Evolutionary conservation across 2,113 vertebrate species (phyloP).

Genomic region (Chiloscyllium plagiosum): DNA sequence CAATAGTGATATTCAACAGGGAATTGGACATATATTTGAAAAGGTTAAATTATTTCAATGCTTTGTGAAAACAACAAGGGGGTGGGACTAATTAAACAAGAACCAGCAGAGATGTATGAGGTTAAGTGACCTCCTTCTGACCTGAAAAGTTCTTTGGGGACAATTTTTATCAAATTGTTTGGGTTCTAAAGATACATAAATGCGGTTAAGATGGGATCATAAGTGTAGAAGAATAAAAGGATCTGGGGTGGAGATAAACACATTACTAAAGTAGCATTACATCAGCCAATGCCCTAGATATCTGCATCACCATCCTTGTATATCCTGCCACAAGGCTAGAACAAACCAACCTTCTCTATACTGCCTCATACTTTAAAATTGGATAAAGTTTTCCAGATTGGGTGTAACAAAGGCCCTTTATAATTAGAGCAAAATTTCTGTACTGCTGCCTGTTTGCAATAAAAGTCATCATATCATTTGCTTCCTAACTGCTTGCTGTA

Average conservation of each 20-base stretch:
- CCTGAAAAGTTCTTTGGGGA: not conserved
- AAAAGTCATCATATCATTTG: no score
- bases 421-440: not conserved
- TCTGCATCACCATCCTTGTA: not conserved
- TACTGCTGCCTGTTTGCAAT: no score
- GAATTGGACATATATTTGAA: not conserved
- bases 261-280: not conserved
- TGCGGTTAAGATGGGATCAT: not conserved
- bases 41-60: no score
- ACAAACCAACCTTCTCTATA: not conserved
- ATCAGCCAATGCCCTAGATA: not conserved
- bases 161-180: not conserved
- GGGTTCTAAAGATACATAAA: no score
- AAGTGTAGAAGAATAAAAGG: not conserved
- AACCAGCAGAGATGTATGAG: not conserved
- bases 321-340: not conserved
- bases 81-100: not conserved
- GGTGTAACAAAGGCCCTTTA: not conserved
- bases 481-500: no score
- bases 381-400: not conserved
- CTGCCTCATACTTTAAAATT: not conserved
- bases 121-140: not conserved
- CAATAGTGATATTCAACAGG: not conserved
- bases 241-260: not conserved
- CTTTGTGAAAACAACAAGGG: not conserved